Percentiles rank a stretch among this genome's conserved stretches.
Evolutionary conservation across 2,797 vertebrate genomes (phyloP).

Genomic region (Typhlichthys eigenmanni): DNA sequence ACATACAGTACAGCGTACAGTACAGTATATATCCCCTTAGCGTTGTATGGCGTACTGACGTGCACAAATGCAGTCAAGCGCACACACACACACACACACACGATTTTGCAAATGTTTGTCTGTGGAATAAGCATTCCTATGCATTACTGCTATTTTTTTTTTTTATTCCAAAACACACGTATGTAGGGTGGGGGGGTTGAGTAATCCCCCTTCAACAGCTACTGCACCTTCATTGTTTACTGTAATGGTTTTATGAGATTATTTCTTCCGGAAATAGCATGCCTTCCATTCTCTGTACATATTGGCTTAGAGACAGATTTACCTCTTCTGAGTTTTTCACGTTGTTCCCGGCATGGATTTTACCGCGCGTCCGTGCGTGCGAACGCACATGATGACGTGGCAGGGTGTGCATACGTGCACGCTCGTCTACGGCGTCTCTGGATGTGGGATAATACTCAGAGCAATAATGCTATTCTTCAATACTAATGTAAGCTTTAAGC

Average conservation of each 20-base stretch:
- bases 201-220: constrained; percentile 68
- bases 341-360: constrained; percentile 52
- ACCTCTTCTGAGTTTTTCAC: constrained; percentile 58
- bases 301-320: constrained; percentile 70
- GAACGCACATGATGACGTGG: neutral
- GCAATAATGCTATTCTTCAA: too few relatives aligned
- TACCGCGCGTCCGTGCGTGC: neutral
- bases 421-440: neutral
- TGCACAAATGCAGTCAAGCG: too few relatives aligned
- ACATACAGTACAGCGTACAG: too few relatives aligned
- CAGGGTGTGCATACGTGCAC: too few relatives aligned
- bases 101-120: too few relatives aligned
- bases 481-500: too few relatives aligned
- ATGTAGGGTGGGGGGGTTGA: neutral
- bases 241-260: constrained; percentile 81
- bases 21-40: too few relatives aligned
- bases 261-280: constrained; percentile 72
- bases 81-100: too few relatives aligned
- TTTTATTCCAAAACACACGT: neutral
- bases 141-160: neutral
- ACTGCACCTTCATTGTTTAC: constrained; percentile 71
- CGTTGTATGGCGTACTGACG: neutral
- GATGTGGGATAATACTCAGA: too few relatives aligned
- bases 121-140: too few relatives aligned
- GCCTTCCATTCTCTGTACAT: constrained; percentile 57